These are phyloP conservation scores for Stegodyphus mimosarum DNA, from an alignment of 1,140 invertebrate species.

Conservation along the genomic window DNA sequence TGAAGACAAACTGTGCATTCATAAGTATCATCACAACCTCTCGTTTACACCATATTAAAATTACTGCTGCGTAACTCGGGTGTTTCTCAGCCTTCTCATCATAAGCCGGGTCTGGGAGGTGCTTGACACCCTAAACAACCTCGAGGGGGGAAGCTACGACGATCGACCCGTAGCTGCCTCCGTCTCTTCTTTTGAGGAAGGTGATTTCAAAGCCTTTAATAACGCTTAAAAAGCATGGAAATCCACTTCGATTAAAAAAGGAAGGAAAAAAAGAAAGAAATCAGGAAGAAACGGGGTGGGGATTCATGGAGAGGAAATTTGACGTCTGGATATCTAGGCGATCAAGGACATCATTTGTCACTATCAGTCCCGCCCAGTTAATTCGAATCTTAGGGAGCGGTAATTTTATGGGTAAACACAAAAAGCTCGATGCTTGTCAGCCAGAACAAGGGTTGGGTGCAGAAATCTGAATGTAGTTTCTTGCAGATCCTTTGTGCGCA, in stretches of 20 bases:
- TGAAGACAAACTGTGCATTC: too few species aligned
- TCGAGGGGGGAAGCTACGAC: too few species aligned
- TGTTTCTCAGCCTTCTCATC: too few species aligned
- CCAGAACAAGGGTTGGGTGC: background rate
- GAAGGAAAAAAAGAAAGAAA: background rate
- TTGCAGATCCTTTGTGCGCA: background rate
- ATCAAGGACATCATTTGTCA: slow-evolving; percentile 51
- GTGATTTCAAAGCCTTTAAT: slow-evolving; percentile 34
- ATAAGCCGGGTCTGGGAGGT: too few species aligned
- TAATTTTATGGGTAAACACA: slow-evolving; percentile 60
- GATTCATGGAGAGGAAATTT: slow-evolving; percentile 9
- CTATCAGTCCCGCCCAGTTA: slow-evolving; percentile 40
- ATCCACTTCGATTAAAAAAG: background rate
- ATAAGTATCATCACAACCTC: too few species aligned
- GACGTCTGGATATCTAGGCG: slow-evolving; percentile 37
- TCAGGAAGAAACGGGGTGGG: background rate
- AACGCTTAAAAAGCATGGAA: background rate
- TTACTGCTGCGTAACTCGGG: too few species aligned
- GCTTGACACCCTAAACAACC: too few species aligned
- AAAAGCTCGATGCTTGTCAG: background rate
- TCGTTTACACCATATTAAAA: too few species aligned
- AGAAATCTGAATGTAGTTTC: slow-evolving; percentile 19
- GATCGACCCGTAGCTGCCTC: too few species aligned
- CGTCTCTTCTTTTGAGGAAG: background rate
- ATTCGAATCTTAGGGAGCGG: slow-evolving; percentile 47